Base-by-base conservation (phyloP, 2,888 invertebrate genomes). In the Philopedon plagiatum region DNA sequence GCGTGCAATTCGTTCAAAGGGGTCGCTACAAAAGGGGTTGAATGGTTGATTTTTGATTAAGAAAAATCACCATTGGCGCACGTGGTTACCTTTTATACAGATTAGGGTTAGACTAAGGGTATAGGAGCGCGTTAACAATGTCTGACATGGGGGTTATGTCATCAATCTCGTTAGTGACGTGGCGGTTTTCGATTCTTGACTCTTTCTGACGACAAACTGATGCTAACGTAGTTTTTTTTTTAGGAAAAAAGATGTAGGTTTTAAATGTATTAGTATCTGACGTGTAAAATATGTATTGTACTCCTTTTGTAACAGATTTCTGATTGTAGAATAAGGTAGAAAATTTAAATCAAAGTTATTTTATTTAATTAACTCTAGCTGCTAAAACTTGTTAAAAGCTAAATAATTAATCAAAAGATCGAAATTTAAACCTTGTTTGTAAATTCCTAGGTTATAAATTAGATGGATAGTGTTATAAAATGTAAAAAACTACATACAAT, bases 131-230 rank as follows among this genome's bases (percentile, higher is more conserved):
- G 71, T 51, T 67, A 78, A 78, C 80, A 79, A 78, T 76, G 78
- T 78, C 78, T 71, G 78, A 76, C 78, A 75, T 60, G 75, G 73
- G 76, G 77, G 76, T 73, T 49, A 63, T 75, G 75, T 78, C 77
- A 81, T 81, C 81, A 80, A 81, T 81, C 81, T 79, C 71, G 54
- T 69, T 71, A 75, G 76, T 79, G 80, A 80, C 80, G 76, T 75
- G 73, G 79, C 77, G 76, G 78, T 79, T 79, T 79, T 77, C 73
- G 73, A 76, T 73, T 76, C 74, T 73, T 60, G 56, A 71, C 51
- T 63, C 49, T 56, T 71, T 60, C 62, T 44, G 9, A 8, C 19
- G 26, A n/a, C n/a, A n/a, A n/a, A n/a, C n/a, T n/a, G n/a, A n/a
- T n/a, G n/a, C n/a, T n/a, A n/a, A n/a, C n/a, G n/a, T n/a, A n/a